Evolutionary conservation across 2,888 invertebrate species (phyloP), one percentile per base, ranked within the genome.

Genomic region (Drosophila quasianomalipes): DNA sequence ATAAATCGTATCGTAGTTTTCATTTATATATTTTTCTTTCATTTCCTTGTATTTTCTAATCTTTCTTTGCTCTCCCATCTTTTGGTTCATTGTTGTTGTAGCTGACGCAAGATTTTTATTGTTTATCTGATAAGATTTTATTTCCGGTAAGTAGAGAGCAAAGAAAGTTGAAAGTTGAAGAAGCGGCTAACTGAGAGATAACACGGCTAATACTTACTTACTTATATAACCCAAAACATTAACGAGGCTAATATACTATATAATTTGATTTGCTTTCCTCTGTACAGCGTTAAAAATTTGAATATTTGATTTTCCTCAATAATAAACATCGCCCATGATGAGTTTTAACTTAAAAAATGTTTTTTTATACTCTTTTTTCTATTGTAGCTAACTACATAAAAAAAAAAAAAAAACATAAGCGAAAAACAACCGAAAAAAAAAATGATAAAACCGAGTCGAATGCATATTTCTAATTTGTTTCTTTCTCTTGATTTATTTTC

Each of bases 401-500:
- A 68, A 22, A 22, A 22, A 22, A 22, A 22, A 22, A 55, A 63
- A 57, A 51, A 44, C 26, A 26, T 16, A 47, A 16, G 7, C 16
- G 61, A 35, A 67, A 70, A 57, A 61, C 37, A 31, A 22, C 14
- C 22, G 33, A 58, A 28, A 31, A 41, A 69, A 49, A 26, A 52
- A 35, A 51, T 41, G 22, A 28, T 54, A 52, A 30, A 64, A 71
- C 31, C 63, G 19, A 77, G 57, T 52, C 52, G 49, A 58, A 79
- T 73, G 64, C 68, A 79, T 71, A 80, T 85, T 85, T 85, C 85
- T 85, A 85, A 85, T 85, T 85, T 85, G 79, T 85, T 85, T 83
- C 82, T 83, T 85, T 85, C 84, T 85, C 85, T 85, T 85, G 70
- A 85, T 85, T 85, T 85, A 85, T 85, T 85, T 85, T 89, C 89